These are phyloP conservation scores for Campoplex capitator DNA, from an alignment of 2,888 invertebrate genomes.

Conservation along the genomic window DNA sequence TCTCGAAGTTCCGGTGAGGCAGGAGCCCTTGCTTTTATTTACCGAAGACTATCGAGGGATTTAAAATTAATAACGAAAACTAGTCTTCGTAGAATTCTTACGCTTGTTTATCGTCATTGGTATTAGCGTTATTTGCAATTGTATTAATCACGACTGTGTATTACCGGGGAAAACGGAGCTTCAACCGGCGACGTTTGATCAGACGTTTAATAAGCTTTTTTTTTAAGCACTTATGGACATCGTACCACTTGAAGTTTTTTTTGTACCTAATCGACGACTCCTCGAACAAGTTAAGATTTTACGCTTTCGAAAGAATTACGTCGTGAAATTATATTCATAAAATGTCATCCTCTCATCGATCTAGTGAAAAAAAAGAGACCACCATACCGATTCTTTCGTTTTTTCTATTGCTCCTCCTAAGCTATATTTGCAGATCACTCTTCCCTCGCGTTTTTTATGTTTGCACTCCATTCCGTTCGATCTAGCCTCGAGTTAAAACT, in stretches of 20 bases:
- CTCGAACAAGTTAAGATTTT: neutral
- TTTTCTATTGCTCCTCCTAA: slow-evolving; percentile 29
- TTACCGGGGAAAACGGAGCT: neutral
- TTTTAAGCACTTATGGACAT: neutral
- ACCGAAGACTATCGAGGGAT: slow-evolving; percentile 46
- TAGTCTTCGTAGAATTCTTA: neutral
- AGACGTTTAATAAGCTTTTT: no score
- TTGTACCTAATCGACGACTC: neutral
- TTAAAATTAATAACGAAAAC: slow-evolving; percentile 64
- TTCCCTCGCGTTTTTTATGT: slow-evolving; percentile 50
- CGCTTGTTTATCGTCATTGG: slow-evolving; percentile 17
- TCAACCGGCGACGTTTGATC: no score
- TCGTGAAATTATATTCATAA: slow-evolving; percentile 61
- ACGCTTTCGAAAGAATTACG: slow-evolving; percentile 38
- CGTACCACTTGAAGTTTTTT: neutral
- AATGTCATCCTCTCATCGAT: slow-evolving; percentile 51
- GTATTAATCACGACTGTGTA: neutral
- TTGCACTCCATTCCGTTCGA: slow-evolving; percentile 61
- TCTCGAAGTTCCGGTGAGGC: slow-evolving; percentile 40
- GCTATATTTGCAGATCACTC: slow-evolving; percentile 61
- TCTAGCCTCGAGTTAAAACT: slow-evolving; percentile 41
- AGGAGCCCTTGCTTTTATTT: slow-evolving; percentile 53
- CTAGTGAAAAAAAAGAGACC: neutral
- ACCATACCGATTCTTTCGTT: slow-evolving; percentile 13
- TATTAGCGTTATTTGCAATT: neutral